Evolutionary conservation across 2,797 vertebrate species (phyloP).

Genomic region (Champsocephalus esox): DNA sequence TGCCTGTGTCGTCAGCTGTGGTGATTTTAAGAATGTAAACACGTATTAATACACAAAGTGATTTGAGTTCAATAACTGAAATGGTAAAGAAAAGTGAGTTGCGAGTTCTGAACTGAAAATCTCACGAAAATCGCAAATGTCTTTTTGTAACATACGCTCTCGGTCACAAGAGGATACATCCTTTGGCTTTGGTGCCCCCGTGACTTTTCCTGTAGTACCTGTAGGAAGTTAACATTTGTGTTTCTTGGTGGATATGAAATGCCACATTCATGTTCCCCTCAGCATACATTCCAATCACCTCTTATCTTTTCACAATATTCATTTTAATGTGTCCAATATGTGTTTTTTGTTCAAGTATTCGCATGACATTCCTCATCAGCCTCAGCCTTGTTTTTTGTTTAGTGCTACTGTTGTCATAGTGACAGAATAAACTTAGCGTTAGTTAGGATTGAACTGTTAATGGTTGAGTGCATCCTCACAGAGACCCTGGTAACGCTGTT

Average conservation of each 20-base stretch:
- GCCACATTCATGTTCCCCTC: neutral
- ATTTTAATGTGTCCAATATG: neutral
- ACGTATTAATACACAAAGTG: neutral
- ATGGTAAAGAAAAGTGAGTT: neutral
- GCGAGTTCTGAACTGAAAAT: neutral
- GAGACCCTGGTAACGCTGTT: neutral
- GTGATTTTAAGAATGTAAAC: constrained; percentile 1
- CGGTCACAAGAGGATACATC: neutral
- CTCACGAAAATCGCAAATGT: neutral
- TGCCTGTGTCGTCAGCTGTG: constrained; percentile 45
- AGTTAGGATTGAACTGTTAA: constrained; percentile 5
- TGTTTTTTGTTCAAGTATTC: neutral
- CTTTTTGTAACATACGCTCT: neutral
- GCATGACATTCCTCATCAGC: neutral
- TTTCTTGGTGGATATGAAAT: neutral
- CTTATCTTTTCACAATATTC: neutral
- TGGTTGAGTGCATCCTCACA: neutral
- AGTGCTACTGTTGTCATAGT: neutral
- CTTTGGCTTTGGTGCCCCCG: neutral
- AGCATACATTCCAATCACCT: neutral
- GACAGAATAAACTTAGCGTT: neutral
- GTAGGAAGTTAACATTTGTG: neutral
- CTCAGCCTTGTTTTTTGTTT: neutral
- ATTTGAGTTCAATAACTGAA: neutral
- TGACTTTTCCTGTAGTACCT: neutral